phyloP scores from a whole-genome alignment of 1,140 invertebrate species.

The Diachasma alloeum region DNA sequence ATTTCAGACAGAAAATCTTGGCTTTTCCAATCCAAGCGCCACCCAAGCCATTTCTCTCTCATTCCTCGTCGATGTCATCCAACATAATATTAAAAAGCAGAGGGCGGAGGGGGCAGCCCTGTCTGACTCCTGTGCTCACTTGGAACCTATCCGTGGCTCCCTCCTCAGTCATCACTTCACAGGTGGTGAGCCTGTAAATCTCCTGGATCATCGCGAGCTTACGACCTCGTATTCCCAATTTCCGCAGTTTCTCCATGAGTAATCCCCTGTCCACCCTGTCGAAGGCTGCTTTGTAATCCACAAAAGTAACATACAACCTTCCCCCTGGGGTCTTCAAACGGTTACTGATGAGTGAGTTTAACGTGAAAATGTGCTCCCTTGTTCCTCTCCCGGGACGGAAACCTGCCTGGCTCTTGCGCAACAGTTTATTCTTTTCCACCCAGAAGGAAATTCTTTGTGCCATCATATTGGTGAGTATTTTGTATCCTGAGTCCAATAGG shows the following conservation, averaged over 20 bases:
- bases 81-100: slow-evolving; percentile 6
- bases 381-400: slow-evolving; percentile 13
- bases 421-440: background rate
- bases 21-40: slow-evolving; percentile 1
- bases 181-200: background rate
- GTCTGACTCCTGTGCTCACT: background rate
- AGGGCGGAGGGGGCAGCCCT: background rate
- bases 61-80: slow-evolving; percentile 12
- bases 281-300: background rate
- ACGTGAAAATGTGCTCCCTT: slow-evolving; percentile 23
- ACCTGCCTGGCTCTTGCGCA: slow-evolving; percentile 18
- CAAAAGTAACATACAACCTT: slow-evolving; percentile 4
- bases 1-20: slow-evolving; percentile 8
- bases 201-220: background rate
- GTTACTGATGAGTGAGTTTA: slow-evolving; percentile 16
- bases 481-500: slow-evolving; percentile 25
- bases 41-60: background rate
- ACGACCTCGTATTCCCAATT: background rate
- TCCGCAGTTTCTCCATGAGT: background rate
- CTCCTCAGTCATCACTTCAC: background rate
- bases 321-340: background rate
- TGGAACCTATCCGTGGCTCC: background rate
- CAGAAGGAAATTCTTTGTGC: slow-evolving; percentile 16
- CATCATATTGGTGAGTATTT: slow-evolving; percentile 28
- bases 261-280: background rate